phyloP scores from a whole-genome alignment of 2,797 vertebrate species.

The Potorous gilbertii region DNA sequence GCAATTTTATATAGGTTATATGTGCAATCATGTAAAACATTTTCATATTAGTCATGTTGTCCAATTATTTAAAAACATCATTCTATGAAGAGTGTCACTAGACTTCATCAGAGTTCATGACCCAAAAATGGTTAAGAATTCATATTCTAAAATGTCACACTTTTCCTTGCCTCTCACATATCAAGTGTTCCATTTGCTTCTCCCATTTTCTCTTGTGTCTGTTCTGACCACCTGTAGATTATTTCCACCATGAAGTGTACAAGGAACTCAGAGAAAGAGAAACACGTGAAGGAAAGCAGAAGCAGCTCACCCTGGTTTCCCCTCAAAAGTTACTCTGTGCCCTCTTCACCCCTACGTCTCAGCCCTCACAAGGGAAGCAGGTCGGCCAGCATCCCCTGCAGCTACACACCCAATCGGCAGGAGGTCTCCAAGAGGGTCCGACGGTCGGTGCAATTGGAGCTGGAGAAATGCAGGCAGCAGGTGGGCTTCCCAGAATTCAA shows the following conservation, averaged over 20 bases:
- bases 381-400: conserved; percentile 67
- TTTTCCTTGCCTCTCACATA: neutral
- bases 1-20: too few relatives aligned
- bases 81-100: neutral
- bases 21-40: too few relatives aligned
- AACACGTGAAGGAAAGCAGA: conserved; percentile 41
- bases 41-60: too few relatives aligned
- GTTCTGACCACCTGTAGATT: conserved; percentile 84
- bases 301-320: conserved; percentile 45
- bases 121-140: neutral
- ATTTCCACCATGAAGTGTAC: conserved; percentile 89
- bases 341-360: conserved; percentile 25
- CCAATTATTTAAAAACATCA: neutral
- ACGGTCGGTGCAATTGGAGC: conserved; percentile 87
- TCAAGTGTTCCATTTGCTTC: neutral
- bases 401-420: conserved; percentile 50
- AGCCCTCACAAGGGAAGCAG: conserved; percentile 62
- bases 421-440: conserved; percentile 75
- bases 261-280: conserved; percentile 73
- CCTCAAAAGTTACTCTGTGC: conserved; percentile 80
- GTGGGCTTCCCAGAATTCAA: conserved; percentile 82
- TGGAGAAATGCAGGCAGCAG: conserved; percentile 83
- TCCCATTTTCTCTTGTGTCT: conserved; percentile 10
- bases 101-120: neutral
- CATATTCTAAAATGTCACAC: neutral